A percentile compares a stretch with the other conserved stretches of the same genome.
Evolutionary conservation across 2,113 vertebrate species (phyloP).

Genomic region (Dolichallabes microphthalmus): DNA sequence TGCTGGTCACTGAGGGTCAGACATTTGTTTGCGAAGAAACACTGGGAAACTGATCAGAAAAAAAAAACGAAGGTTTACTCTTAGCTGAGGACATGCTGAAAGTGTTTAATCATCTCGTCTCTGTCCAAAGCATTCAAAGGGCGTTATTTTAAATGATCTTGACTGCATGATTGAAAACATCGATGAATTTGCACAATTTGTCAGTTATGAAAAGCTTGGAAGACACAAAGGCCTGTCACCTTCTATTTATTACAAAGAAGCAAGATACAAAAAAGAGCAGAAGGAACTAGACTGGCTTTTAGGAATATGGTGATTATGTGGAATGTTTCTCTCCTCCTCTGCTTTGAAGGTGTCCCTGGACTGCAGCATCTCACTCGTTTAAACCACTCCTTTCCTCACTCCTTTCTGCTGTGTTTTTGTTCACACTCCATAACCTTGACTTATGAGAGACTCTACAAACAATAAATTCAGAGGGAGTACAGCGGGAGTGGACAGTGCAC

Average conservation of each 20-base stretch:
- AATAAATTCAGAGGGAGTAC: slow-evolving; percentile 44
- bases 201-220: slow-evolving; percentile 28
- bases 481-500: slow-evolving; percentile 3
- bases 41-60: slow-evolving; percentile 19
- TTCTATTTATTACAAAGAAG: slow-evolving; percentile 10
- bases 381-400: slow-evolving; percentile 12
- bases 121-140: slow-evolving; percentile 24
- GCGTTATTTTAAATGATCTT: slow-evolving; percentile 26
- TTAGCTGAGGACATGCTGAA: slow-evolving; percentile 21
- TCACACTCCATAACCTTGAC: slow-evolving; percentile 48
- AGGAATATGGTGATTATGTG: neutral
- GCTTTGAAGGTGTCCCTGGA: slow-evolving; percentile 5
- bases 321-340: neutral
- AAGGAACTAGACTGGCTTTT: neutral
- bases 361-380: neutral
- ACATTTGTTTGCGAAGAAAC: slow-evolving; percentile 3
- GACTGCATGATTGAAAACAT: slow-evolving; percentile 46
- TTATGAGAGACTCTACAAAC: slow-evolving; percentile 42
- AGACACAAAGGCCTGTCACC: slow-evolving; percentile 37
- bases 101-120: slow-evolving; percentile 16
- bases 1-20: slow-evolving; percentile 40
- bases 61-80: slow-evolving; percentile 17
- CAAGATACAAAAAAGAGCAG: neutral
- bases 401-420: slow-evolving; percentile 28
- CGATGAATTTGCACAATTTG: slow-evolving; percentile 27